Base-by-base conservation (phyloP, 2,888 invertebrate species). In the Drosophila paranaensis region DNA sequence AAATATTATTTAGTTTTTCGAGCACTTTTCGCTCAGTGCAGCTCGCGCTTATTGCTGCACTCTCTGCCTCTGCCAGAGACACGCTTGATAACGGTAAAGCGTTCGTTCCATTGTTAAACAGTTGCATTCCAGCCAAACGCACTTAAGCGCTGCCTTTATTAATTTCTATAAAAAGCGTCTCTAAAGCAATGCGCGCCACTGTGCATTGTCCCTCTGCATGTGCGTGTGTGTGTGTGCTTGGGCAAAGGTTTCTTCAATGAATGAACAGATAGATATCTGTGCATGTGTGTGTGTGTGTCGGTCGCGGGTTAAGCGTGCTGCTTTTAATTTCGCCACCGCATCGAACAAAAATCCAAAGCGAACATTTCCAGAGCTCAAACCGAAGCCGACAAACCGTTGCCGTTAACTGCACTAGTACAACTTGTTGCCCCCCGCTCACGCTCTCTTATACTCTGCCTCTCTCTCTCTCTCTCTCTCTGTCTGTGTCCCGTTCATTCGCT, bases 281-380 rank as follows among this genome's bases (percentile, higher is more conserved):
- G 10, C 3, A 10, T 33, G 46, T 55, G 33, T 45, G 11, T 30
- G 27, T 62, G 33, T 69, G 68, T 74, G 39, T 63, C 46, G 53
- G 69, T 74, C 69, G 65, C 72, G 85, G 79, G 88, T 69, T 78
- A 81, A 81, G 78, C 72, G 75, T 68, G 73, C 68, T 81, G 86
- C 85, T 82, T 89, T 83, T 88, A 72, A 83, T 89, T 89, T 89
- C 82, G 82, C 82, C 89, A 89, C 88, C 87, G 84, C 82, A 85
- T 68, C 76, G 78, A 74, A 89, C 62, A 71, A 71, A 83, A 89
- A 86, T 72, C 62, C 71, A 83, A 88, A 82, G 64, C 65, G 74
- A 81, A 74, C 85, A 68, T 61, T 81, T 79, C 80, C 53, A 20
- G 62, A 86, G 82, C 87, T 73, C 78, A 60, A 71, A 60, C 74